Percentiles rank a stretch among this genome's conserved stretches.
Evolutionary conservation across 2,888 invertebrate genomes (phyloP).

Genomic region (Drosophila demipolita): DNA sequence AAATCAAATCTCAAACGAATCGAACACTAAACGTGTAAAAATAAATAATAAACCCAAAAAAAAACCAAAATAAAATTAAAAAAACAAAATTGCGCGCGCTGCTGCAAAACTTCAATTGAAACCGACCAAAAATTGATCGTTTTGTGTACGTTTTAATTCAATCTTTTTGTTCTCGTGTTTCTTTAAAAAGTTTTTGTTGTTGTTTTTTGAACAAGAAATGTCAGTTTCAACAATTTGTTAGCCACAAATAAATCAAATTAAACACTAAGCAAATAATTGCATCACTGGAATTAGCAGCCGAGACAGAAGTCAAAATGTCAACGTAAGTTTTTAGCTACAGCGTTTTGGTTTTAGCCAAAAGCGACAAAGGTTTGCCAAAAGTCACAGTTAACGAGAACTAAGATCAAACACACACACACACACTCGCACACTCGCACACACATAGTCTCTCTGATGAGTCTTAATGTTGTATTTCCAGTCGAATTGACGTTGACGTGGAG

Average conservation of each 20-base stretch:
- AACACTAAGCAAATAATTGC: conserved; percentile 1
- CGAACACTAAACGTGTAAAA: conserved; percentile 6
- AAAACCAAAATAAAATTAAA: not conserved
- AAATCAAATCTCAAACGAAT: conserved; percentile 40
- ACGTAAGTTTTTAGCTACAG: conserved; percentile 40
- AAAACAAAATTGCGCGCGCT: conserved; percentile 38
- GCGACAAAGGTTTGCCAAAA: conserved; percentile 24
- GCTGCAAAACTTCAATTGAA: conserved; percentile 20
- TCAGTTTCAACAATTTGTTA: not conserved
- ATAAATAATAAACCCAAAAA: conserved; percentile 30
- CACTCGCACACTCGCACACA: not conserved
- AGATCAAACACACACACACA: not conserved
- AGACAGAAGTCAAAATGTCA: conserved; percentile 34
- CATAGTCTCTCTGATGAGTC: not conserved
- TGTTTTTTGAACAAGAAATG: not conserved
- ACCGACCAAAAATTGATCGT: conserved; percentile 27
- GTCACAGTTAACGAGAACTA: conserved; percentile 12
- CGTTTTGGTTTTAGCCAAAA: not conserved
- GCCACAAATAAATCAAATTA: conserved; percentile 10
- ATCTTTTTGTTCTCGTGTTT: conserved; percentile 3
- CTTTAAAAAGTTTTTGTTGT: not conserved
- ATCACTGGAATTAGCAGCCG: conserved; percentile 16
- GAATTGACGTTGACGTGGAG: not conserved
- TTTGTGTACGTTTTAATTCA: conserved; percentile 17
- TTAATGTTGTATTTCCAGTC: conserved; percentile 23